Percentiles rank a stretch among this genome's conserved stretches.
phyloP scores from a whole-genome alignment of 2,113 vertebrate species.

The Raja brachyura region DNA sequence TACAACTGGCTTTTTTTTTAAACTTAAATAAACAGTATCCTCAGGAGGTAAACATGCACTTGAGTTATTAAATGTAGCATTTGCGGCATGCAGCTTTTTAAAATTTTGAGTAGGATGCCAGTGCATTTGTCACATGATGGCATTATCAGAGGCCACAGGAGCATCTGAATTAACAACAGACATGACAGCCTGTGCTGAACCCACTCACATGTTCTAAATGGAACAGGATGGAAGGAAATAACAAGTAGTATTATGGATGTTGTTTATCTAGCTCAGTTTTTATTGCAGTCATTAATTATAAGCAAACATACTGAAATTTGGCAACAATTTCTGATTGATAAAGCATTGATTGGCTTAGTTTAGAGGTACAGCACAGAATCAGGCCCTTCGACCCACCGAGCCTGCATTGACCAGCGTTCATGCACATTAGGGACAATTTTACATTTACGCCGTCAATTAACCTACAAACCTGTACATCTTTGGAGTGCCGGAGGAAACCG shows the following conservation, averaged over 20 bases:
- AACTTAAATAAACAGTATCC: constrained; percentile 7
- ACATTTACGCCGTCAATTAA: too few species aligned
- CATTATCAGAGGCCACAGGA: constrained; percentile 6
- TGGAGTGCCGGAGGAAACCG: too few species aligned
- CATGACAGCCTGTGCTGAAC: not conserved
- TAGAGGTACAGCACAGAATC: too few species aligned
- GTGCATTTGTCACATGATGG: not conserved
- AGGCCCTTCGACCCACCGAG: too few species aligned
- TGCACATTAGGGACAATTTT: too few species aligned
- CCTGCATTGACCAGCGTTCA: too few species aligned
- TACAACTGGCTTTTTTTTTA: not conserved
- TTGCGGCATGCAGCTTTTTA: not conserved
- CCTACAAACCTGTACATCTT: too few species aligned
- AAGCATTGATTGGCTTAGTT: too few species aligned
- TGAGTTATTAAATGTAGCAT: not conserved
- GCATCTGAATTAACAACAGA: not conserved
- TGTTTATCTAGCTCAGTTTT: constrained; percentile 8
- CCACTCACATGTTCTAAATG: not conserved
- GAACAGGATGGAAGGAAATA: not conserved
- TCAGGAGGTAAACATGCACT: not conserved
- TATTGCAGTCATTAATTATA: not conserved
- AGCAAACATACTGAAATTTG: not conserved
- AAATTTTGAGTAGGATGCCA: not conserved
- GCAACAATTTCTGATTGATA: not conserved
- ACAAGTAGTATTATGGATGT: not conserved